Evolutionary conservation across 53 echinoderm and acorn worm species (phyloP).

Genomic region (Arbacia lixula): DNA sequence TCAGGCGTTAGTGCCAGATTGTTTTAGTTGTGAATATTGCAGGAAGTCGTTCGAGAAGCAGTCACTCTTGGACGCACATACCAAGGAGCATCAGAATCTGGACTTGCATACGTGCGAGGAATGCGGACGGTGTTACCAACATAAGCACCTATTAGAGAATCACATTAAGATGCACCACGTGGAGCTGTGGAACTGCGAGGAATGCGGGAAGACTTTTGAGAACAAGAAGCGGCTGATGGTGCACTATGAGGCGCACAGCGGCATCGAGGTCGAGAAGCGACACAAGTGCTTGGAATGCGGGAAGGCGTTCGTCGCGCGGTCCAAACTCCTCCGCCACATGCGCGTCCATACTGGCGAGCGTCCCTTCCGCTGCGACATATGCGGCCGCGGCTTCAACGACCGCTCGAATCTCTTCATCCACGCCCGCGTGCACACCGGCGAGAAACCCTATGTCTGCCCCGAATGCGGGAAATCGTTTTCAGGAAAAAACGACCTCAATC

Average conservation of each 20-base stretch:
- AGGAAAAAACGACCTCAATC: slow-evolving; percentile 32
- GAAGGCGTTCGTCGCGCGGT: slow-evolving; percentile 36
- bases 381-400: slow-evolving; percentile 33
- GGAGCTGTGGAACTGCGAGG: slow-evolving; percentile 46
- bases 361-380: slow-evolving; percentile 27
- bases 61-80: not conserved
- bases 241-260: slow-evolving; percentile 30
- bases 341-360: slow-evolving; percentile 49
- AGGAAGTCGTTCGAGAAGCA: not conserved
- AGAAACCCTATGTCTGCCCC: slow-evolving; percentile 31
- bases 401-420: slow-evolving; percentile 36
- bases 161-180: slow-evolving; percentile 46
- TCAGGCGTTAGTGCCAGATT: no score
- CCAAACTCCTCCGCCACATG: slow-evolving; percentile 47
- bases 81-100: not conserved
- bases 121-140: slow-evolving; percentile 27
- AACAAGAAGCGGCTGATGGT: slow-evolving; percentile 28
- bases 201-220: slow-evolving; percentile 44
- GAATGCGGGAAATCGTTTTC: slow-evolving; percentile 21
- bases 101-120: slow-evolving; percentile 17
- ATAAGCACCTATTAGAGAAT: slow-evolving; percentile 4
- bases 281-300: slow-evolving; percentile 50
- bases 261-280: slow-evolving; percentile 6
- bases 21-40: slow-evolving; percentile 13
- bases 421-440: slow-evolving; percentile 28